phyloP scores from a whole-genome alignment of 2,797 vertebrate genomes.

The Antennarius maculatus region DNA sequence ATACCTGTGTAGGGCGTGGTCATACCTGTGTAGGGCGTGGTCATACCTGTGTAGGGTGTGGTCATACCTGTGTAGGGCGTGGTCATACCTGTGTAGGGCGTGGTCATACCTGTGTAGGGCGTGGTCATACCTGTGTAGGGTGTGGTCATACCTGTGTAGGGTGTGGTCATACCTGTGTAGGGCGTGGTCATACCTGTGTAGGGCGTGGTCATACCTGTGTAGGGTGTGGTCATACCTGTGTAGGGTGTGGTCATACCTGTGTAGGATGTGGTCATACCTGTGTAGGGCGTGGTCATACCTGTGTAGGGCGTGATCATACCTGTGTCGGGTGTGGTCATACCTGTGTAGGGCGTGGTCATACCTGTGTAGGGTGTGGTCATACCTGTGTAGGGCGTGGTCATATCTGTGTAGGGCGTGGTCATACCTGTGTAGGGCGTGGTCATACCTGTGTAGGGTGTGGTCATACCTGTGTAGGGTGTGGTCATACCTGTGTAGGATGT shows the following conservation, averaged over 20 bases:
- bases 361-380: constrained; percentile 82
- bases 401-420: no score
- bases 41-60: constrained; percentile 84
- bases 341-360: constrained; percentile 24
- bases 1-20: constrained; percentile 63
- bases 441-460: no score
- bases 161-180: constrained; percentile 82
- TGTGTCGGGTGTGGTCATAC: no score
- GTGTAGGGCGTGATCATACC: constrained; percentile 88
- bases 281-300: constrained; percentile 74
- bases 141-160: background rate
- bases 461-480: background rate
- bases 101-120: no score
- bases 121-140: no score
- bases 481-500: constrained; percentile 87
- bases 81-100: no score
- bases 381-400: no score
- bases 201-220: no score
- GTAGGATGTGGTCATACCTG: constrained; percentile 81
- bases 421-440: no score
- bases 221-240: constrained; percentile 80
- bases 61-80: no score
- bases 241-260: constrained; percentile 86
- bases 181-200: constrained; percentile 84
- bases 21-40: no score